A percentile compares a stretch with the other conserved stretches of the same genome.
Evolutionary conservation across 2,797 vertebrate species (phyloP).

Genomic region (Mormyrus proboscirostris): DNA sequence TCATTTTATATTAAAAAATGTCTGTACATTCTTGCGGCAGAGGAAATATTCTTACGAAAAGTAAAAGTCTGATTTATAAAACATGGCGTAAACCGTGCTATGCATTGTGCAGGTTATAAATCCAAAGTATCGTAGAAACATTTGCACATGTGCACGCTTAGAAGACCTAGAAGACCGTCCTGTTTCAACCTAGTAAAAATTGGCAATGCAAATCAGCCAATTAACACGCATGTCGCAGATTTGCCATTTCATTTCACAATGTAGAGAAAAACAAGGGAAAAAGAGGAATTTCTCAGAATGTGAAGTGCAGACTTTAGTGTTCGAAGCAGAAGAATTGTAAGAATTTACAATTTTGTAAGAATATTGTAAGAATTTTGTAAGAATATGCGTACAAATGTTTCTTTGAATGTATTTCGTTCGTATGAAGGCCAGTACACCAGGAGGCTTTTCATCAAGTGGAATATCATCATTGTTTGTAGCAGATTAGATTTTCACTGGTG

Average conservation of each 20-base stretch:
- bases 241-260: background rate
- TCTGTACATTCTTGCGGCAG: background rate
- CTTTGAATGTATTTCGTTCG: background rate
- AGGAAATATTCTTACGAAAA: background rate
- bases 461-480: background rate
- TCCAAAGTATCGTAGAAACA: background rate
- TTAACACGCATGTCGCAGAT: background rate
- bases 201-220: background rate
- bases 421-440: background rate
- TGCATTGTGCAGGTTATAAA: background rate
- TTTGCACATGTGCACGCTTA: background rate
- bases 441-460: background rate
- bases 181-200: background rate
- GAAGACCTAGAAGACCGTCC: background rate
- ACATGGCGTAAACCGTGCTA: background rate
- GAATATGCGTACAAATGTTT: background rate
- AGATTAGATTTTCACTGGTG: background rate
- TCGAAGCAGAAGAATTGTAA: background rate
- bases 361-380: too few relatives aligned
- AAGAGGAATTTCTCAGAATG: background rate
- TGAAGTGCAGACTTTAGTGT: background rate
- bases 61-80: background rate
- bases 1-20: background rate
- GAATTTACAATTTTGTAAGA: too few relatives aligned
- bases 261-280: background rate